A percentile compares a stretch with the other conserved stretches of the same genome.
Conservation (phyloP, 2,888 invertebrate species). For the Atrina japonica region DNA sequence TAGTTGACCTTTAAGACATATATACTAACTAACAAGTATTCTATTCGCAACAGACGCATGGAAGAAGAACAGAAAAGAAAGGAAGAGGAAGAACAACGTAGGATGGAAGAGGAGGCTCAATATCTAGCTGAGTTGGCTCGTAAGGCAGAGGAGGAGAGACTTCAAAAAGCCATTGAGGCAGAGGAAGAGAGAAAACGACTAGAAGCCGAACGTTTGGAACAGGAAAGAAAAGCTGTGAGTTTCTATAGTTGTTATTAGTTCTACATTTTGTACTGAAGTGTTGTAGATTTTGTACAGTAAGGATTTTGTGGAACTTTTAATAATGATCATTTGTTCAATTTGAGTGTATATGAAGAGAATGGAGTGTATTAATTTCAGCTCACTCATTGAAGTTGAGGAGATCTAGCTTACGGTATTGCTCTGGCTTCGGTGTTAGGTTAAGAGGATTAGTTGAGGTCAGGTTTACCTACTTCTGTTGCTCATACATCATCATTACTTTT, state of each 20-base stretch:
- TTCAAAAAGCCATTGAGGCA: conserved; percentile 90
- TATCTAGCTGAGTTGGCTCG: conserved; percentile 87
- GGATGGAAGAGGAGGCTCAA: conserved; percentile 89
- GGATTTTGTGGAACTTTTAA: neutral
- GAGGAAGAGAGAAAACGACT: conserved; percentile 86
- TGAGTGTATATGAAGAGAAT: neutral
- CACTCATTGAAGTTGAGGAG: neutral
- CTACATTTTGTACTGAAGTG: neutral
- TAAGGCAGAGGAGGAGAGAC: conserved; percentile 91
- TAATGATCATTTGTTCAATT: neutral
- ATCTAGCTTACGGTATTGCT: no score
- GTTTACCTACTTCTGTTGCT: no score
- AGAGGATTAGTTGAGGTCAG: no score
- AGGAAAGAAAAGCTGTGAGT: conserved; percentile 73
- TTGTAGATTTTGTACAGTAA: neutral
- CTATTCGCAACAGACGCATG: conserved; percentile 86
- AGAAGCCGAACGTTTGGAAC: conserved; percentile 82
- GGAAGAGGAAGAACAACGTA: conserved; percentile 92
- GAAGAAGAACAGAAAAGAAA: conserved; percentile 87
- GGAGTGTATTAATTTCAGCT: neutral
- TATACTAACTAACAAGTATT: no score
- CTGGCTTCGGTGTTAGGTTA: no score
- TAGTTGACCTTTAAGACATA: neutral
- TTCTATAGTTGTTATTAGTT: neutral
- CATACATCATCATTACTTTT: no score